phyloP scores from a whole-genome alignment of 1,140 invertebrate genomes.

The Bombyx mandarina region DNA sequence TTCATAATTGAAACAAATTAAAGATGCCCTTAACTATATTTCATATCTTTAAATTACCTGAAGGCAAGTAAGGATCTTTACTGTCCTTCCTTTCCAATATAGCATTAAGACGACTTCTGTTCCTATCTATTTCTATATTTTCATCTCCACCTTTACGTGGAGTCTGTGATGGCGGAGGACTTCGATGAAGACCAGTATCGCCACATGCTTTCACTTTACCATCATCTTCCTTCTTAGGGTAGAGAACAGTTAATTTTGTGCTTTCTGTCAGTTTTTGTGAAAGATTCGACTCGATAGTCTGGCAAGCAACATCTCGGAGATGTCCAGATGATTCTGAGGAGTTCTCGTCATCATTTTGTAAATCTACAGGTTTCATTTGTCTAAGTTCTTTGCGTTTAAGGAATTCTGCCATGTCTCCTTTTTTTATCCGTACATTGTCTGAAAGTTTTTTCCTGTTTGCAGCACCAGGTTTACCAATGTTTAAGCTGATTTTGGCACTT shows the following conservation, averaged over 20 bases:
- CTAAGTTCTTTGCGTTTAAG: conserved; percentile 50
- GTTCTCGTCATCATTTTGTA: conserved; percentile 27
- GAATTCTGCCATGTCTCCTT: conserved; percentile 65
- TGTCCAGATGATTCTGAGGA: conserved; percentile 43
- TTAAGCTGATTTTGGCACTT: conserved; percentile 38
- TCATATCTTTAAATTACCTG: conserved; percentile 24
- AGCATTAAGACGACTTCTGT: conserved; percentile 45
- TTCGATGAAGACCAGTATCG: conserved; percentile 34
- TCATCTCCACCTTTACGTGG: conserved; percentile 38
- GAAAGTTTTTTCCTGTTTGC: conserved; percentile 35
- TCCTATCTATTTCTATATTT: conserved; percentile 37
- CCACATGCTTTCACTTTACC: conserved; percentile 55
- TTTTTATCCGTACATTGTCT: conserved; percentile 49
- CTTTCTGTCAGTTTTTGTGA: conserved; percentile 45
- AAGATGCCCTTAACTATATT: no score
- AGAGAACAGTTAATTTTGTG: conserved; percentile 52
- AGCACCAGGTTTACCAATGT: conserved; percentile 37
- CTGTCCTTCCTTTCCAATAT: conserved; percentile 53
- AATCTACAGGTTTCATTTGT: conserved; percentile 24
- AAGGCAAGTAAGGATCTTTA: conserved; percentile 49
- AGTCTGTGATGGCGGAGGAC: conserved; percentile 18
- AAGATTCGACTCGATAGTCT: conserved; percentile 55
- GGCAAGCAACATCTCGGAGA: conserved; percentile 50
- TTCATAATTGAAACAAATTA: no score
- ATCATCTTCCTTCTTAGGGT: conserved; percentile 46